Evolutionary conservation across 2,888 invertebrate genomes (phyloP).

Genomic region (Caenorhabditis sp.): DNA sequence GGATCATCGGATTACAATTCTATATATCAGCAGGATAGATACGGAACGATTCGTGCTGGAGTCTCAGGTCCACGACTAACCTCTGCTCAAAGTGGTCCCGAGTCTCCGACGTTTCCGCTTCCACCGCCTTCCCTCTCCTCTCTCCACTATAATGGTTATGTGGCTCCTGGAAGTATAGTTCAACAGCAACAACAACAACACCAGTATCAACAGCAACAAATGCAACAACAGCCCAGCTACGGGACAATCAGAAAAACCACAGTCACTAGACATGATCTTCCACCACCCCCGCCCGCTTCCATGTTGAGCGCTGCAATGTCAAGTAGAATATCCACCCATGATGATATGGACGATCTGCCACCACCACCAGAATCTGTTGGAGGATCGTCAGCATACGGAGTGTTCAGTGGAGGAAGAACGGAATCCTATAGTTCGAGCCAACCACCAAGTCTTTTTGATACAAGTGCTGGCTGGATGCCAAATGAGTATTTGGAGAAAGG

Average conservation of each 20-base stretch:
- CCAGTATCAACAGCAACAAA: constrained; percentile 42
- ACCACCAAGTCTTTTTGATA: constrained; percentile 64
- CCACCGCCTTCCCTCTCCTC: constrained; percentile 61
- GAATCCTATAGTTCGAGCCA: constrained; percentile 22
- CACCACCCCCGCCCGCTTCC: constrained; percentile 59
- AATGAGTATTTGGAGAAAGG: constrained; percentile 73
- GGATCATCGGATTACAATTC: constrained; percentile 65
- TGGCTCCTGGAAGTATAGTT: constrained; percentile 59
- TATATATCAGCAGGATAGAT: constrained; percentile 49
- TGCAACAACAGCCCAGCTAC: constrained; percentile 37
- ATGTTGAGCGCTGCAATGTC: constrained; percentile 5
- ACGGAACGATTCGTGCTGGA: constrained; percentile 58
- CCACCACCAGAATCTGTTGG: constrained; percentile 66
- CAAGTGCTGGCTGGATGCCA: constrained; percentile 68
- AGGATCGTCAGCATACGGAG: constrained; percentile 59
- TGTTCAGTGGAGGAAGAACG: constrained; percentile 36
- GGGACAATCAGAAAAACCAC: constrained; percentile 51
- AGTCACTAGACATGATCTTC: constrained; percentile 39
- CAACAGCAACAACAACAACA: constrained; percentile 54
- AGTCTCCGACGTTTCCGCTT: constrained; percentile 66
- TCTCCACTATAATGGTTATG: constrained; percentile 54
- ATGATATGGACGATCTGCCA: constrained; percentile 66
- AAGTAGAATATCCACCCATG: constrained; percentile 26
- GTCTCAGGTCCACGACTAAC: not conserved
- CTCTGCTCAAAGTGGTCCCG: constrained; percentile 38